Evolutionary conservation across 2,797 vertebrate genomes (phyloP).

Genomic region (Columba guinea): DNA sequence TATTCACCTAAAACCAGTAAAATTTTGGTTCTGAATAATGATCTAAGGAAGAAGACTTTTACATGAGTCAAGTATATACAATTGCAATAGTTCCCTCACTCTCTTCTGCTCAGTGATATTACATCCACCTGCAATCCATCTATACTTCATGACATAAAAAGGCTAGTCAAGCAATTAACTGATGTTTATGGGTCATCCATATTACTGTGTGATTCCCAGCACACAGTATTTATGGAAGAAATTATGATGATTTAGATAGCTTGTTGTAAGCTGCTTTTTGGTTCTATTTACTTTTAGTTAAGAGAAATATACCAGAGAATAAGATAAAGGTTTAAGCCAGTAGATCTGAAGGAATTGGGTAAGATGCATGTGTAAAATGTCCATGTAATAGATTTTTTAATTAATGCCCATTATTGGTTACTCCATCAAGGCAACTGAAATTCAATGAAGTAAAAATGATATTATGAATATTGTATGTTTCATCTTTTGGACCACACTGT

Average conservation of each 20-base stretch:
- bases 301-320: not conserved
- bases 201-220: not conserved
- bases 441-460: not conserved
- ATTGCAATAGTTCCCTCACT: not conserved
- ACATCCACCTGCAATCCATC: not conserved
- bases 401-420: not conserved
- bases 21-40: not conserved
- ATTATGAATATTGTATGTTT: not conserved
- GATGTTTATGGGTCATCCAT: not conserved
- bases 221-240: not conserved
- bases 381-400: not conserved
- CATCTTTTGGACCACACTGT: not conserved
- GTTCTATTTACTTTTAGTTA: not conserved
- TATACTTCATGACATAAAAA: not conserved
- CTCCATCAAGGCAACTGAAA: not conserved
- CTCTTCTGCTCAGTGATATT: not conserved
- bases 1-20: not conserved
- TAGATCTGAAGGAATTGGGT: not conserved
- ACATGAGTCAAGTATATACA: accelerated
- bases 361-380: not conserved
- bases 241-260: not conserved
- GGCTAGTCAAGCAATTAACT: not conserved
- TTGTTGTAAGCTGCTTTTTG: not conserved
- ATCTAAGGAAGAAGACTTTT: not conserved
- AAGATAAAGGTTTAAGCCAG: not conserved